Evolutionary conservation across 2,797 vertebrate species (phyloP).

Genomic region (Corythornis leucogaster): DNA sequence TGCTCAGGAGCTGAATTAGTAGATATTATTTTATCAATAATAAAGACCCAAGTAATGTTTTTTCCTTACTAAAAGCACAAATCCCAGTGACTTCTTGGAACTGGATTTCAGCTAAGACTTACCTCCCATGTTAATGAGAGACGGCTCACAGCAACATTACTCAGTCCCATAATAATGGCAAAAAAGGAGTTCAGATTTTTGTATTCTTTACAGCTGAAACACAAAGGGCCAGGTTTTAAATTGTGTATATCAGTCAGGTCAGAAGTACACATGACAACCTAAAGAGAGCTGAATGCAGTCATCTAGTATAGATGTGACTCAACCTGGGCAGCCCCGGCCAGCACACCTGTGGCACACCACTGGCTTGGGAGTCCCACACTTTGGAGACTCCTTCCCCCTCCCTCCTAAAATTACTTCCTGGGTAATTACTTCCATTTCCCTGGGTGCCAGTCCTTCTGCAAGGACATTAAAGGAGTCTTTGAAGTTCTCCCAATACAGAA

Average conservation of each 20-base stretch:
- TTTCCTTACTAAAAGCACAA: slow-evolving; percentile 23
- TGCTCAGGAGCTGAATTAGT: neutral
- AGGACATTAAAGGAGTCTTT: neutral
- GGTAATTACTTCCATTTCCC: neutral
- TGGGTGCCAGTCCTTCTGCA: neutral
- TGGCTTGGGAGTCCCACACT: neutral
- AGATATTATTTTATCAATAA: neutral
- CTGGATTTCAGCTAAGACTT: slow-evolving; percentile 63
- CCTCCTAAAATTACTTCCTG: neutral
- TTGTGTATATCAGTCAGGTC: neutral
- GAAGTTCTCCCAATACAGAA: neutral
- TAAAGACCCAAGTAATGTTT: neutral
- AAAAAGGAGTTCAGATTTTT: slow-evolving; percentile 97
- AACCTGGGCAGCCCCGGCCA: neutral
- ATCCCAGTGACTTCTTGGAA: neutral
- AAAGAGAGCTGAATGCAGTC: neutral
- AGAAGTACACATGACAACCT: neutral
- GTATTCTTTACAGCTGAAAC: slow-evolving; percentile 96
- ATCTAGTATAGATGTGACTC: neutral
- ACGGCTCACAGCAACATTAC: slow-evolving; percentile 95
- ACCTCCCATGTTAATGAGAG: slow-evolving; percentile 97
- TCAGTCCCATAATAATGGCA: slow-evolving; percentile 95
- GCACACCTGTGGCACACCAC: neutral
- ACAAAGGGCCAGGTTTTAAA: slow-evolving; percentile 56
- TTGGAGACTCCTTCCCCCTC: neutral